These are phyloP conservation scores for Neogobius melanostomus DNA, from an alignment of 2,113 vertebrate genomes.

Conservation along the genomic window DNA sequence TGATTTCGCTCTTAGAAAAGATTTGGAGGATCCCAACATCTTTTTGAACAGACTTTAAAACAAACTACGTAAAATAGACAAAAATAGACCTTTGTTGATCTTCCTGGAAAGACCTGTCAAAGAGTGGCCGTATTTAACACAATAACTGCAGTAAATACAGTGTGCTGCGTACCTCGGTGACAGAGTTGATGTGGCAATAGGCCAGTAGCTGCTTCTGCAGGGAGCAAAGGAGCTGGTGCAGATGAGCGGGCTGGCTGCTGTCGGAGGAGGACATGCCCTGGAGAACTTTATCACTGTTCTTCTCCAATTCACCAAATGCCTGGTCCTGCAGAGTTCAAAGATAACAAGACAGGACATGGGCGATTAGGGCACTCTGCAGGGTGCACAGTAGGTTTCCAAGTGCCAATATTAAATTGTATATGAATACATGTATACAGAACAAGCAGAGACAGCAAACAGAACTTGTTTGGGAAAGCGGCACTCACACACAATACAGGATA, in stretches of 20 bases:
- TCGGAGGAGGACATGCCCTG: conserved; percentile 89
- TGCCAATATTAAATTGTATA: too few relatives aligned
- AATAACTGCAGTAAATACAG: neutral
- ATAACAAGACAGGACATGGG: neutral
- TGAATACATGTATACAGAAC: too few relatives aligned
- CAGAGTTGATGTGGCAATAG: conserved; percentile 92
- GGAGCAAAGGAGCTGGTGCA: conserved; percentile 94
- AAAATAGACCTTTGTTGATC: too few relatives aligned
- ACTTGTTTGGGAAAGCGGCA: too few relatives aligned
- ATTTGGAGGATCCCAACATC: too few relatives aligned
- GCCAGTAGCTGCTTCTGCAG: conserved; percentile 95
- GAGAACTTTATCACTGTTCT: conserved; percentile 96
- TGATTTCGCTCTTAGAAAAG: too few relatives aligned
- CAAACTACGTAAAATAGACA: too few relatives aligned
- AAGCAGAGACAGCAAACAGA: too few relatives aligned
- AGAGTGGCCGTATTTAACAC: neutral
- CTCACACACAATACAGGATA: too few relatives aligned
- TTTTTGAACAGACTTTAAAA: too few relatives aligned
- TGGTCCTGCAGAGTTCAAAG: conserved; percentile 81
- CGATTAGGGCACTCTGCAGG: too few relatives aligned
- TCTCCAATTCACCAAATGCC: conserved; percentile 96
- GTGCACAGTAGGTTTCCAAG: too few relatives aligned
- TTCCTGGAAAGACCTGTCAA: neutral
- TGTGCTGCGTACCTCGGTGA: conserved; percentile 82
- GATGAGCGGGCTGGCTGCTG: conserved; percentile 96